Conservation (phyloP, 2,797 vertebrate species). For the Pagetopsis macropterus region DNA sequence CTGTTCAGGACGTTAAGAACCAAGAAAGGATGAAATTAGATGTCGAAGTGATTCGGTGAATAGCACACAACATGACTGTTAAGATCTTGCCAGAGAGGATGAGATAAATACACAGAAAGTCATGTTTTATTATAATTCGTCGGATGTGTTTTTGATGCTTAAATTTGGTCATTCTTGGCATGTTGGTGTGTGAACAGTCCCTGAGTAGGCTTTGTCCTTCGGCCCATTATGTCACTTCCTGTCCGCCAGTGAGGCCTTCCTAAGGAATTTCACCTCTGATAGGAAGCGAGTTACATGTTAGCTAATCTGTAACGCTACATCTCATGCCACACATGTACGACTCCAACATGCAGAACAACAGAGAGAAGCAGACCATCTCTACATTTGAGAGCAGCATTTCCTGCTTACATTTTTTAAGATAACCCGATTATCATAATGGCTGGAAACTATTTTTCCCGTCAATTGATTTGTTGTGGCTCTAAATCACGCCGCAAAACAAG, state of each 20-base stretch:
- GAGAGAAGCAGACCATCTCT: too few relatives aligned
- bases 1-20: neutral
- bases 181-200: neutral
- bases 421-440: too few relatives aligned
- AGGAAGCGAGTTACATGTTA: conserved; percentile 45
- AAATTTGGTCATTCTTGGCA: too few relatives aligned
- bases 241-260: conserved; percentile 29
- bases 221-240: conserved; percentile 46
- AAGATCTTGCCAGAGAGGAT: conserved; percentile 37
- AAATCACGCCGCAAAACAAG: neutral
- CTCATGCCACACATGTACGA: conserved; percentile 6
- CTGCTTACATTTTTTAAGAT: too few relatives aligned
- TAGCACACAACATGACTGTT: conserved; percentile 20
- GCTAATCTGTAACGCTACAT: conserved; percentile 42
- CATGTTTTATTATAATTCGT: too few relatives aligned
- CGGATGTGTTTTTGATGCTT: too few relatives aligned
- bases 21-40: neutral
- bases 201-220: conserved; percentile 26
- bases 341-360: neutral
- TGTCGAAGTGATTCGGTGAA: conserved; percentile 17
- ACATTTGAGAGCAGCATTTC: too few relatives aligned
- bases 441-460: too few relatives aligned
- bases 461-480: too few relatives aligned
- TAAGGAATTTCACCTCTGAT: conserved; percentile 34
- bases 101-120: conserved; percentile 39